A percentile compares a stretch with the other conserved stretches of the same genome.
phyloP scores from a whole-genome alignment of 2,113 vertebrate genomes.

The Stictonetta naevosa region DNA sequence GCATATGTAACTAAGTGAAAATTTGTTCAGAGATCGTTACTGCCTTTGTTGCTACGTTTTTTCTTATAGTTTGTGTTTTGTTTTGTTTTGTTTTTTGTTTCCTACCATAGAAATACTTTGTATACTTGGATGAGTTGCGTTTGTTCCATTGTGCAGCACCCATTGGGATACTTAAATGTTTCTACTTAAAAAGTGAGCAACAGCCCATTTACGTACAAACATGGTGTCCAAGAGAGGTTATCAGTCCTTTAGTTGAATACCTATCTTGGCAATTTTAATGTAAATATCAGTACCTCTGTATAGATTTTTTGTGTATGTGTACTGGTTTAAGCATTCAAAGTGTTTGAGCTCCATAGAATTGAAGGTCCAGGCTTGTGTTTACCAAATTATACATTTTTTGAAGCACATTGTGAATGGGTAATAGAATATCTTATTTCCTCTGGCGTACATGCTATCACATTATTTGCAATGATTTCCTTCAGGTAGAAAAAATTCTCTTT shows the following conservation, averaged over 20 bases:
- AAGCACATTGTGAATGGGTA: not conserved
- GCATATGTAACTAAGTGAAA: not conserved
- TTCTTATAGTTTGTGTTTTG: not conserved
- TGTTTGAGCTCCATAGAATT: not conserved
- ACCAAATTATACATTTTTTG: not conserved
- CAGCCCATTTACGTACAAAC: not conserved
- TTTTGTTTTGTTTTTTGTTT: not conserved
- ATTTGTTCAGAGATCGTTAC: not conserved
- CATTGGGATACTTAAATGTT: not conserved
- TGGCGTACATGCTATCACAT: not conserved
- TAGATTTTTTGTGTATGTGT: not conserved
- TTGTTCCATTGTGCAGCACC: not conserved
- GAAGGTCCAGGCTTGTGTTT: not conserved
- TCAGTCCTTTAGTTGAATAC: not conserved
- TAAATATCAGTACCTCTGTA: not conserved
- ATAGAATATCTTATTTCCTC: not conserved
- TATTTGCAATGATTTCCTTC: conserved; percentile 21
- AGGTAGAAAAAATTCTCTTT: conserved; percentile 89
- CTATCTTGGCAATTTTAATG: not conserved
- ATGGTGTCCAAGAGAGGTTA: not conserved
- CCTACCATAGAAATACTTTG: not conserved
- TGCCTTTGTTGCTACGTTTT: not conserved
- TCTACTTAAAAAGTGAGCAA: not conserved
- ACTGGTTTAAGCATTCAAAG: too few relatives aligned
- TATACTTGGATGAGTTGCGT: not conserved